phyloP scores from a whole-genome alignment of 2,888 invertebrate species.

The Platycheirus rosarum region DNA sequence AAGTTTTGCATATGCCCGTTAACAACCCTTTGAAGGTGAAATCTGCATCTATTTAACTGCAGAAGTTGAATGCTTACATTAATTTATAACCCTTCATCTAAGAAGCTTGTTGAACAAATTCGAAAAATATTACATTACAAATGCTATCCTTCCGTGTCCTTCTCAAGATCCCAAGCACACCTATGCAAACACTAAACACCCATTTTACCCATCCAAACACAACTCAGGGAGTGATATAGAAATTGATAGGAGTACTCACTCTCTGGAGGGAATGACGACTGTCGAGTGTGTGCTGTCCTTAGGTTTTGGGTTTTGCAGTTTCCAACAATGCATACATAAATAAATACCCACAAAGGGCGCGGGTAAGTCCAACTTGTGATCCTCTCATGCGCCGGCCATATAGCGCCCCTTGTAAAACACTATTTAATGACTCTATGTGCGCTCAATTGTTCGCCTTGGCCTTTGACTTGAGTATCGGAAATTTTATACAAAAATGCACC shows the following conservation, averaged over 20 bases:
- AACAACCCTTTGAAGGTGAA: too few species aligned
- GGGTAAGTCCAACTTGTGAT: conserved; percentile 51
- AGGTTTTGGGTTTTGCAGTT: conserved; percentile 53
- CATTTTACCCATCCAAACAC: conserved; percentile 34
- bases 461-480: conserved; percentile 9
- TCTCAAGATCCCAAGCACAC: conserved; percentile 52
- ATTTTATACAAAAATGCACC: conserved; percentile 9
- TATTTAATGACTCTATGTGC: conserved; percentile 63
- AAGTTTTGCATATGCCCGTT: too few species aligned
- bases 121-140: conserved; percentile 34
- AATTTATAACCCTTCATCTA: too few species aligned
- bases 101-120: conserved; percentile 55
- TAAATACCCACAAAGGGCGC: conserved; percentile 43
- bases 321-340: conserved; percentile 49
- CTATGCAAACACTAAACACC: conserved; percentile 61
- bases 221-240: conserved; percentile 61
- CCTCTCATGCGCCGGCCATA: conserved; percentile 63
- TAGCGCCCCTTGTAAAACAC: conserved; percentile 64
- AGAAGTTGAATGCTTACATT: too few species aligned
- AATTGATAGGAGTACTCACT: conserved; percentile 34
- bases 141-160: conserved; percentile 43
- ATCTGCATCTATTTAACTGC: too few species aligned
- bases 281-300: conserved; percentile 24
- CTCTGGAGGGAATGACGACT: conserved; percentile 5
- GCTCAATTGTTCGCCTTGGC: conserved; percentile 53